Base-by-base conservation (phyloP, 2,888 invertebrate species). In the Podabrus alpinus region DNA sequence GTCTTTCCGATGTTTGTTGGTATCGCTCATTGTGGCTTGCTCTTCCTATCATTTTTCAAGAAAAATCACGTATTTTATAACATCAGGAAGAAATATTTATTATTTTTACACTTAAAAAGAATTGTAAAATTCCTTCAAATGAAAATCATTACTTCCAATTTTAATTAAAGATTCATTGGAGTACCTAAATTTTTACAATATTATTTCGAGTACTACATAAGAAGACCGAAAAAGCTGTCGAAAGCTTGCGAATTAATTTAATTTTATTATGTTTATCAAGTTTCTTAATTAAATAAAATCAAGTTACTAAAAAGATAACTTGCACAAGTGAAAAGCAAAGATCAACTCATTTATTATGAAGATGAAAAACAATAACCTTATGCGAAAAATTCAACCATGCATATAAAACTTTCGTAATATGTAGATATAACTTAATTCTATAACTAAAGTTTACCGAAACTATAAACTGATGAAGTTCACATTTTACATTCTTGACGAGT, bases 1-100 rank as follows among this genome's bases (percentile, higher is more conserved):
- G 77, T 79, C 78, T 77, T 74, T 72, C 76, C 75, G 77, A 78
- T 79, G 77, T 77, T 75, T 74, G 75, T 71, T 72, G 77, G 73
- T 77, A 79, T 78, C 77, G 76, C 76, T 79, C 79, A 79, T 79
- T 61, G 68, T 67, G 72, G 67, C 70, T 73, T 66, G 69, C 62
- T 75, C 72, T 75, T 75, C 72, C 75, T 72, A 59, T 66, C 75
- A 67, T 75, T 75, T 75, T 75, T 74, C 74, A 74, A 66, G 61
- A 62, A 19, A 66, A 59, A 74, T 29, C 74, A 74, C 73, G 69
- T 73, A 73, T 17, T 69, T 45, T 60, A 62, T 66, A 59, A 69
- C 25, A 24, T 69, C 59, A 19, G 62, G 19, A 64, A 64, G 21
- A 64, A 64, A 19, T 64, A 64, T 64, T 64, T 64, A 64, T 21